Conservation (phyloP, 53 echinoderm and acorn worm species). For the Astropecten irregularis region DNA sequence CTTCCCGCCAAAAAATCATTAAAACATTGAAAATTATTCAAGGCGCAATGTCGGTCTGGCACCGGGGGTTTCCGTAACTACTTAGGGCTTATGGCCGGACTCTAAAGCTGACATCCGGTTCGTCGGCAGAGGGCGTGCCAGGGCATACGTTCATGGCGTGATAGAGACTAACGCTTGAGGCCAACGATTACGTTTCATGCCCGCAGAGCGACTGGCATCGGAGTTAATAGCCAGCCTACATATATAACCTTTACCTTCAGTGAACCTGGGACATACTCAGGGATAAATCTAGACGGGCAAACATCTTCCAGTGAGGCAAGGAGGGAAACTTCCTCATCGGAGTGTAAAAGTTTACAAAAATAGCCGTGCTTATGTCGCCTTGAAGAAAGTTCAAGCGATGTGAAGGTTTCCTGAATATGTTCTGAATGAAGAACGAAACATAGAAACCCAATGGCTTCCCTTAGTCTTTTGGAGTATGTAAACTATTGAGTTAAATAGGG, state of each 20-base stretch:
- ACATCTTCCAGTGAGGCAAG: too few relatives aligned
- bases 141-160: not conserved
- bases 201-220: not conserved
- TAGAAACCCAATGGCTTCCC: too few relatives aligned
- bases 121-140: constrained; percentile 44
- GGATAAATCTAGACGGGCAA: too few relatives aligned
- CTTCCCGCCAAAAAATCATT: constrained; percentile 21
- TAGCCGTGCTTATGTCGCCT: too few relatives aligned
- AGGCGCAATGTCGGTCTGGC: constrained; percentile 36
- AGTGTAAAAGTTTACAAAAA: too few relatives aligned
- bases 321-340: too few relatives aligned
- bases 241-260: not conserved
- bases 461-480: too few relatives aligned
- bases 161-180: not conserved
- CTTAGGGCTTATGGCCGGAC: not conserved
- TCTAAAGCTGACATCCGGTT: constrained; percentile 28
- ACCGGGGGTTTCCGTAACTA: constrained; percentile 30
- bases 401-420: too few relatives aligned
- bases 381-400: too few relatives aligned
- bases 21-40: constrained; percentile 53
- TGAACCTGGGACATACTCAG: not conserved
- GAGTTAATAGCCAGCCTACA: not conserved
- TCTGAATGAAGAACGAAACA: too few relatives aligned
- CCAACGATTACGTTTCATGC: not conserved
- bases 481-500: too few relatives aligned